A percentile compares a stretch with the other conserved stretches of the same genome.
Evolutionary conservation across 2,888 invertebrate genomes (phyloP).

Genomic region (Dyspetes luteomarginatus): DNA sequence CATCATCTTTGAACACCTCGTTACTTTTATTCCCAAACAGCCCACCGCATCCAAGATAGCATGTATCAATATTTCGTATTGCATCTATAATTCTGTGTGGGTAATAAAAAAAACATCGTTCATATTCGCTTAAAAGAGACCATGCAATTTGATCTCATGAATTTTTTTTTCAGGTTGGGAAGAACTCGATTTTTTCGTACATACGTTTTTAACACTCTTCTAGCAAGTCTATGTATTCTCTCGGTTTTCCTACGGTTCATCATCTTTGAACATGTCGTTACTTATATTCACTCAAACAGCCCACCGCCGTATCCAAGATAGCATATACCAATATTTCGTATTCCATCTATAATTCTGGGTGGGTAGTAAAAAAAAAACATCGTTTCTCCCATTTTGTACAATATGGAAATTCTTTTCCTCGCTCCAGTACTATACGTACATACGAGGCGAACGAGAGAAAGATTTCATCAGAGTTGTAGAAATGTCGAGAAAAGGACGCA

Average conservation of each 20-base stretch:
- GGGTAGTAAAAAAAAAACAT: conserved; percentile 28
- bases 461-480: conserved; percentile 18
- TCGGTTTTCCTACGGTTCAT: conserved; percentile 1
- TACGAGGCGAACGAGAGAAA: conserved; percentile 21
- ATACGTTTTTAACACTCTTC: too few species aligned
- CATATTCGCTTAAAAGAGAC: too few species aligned
- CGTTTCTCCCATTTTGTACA: conserved; percentile 38
- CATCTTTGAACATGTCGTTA: conserved; percentile 24
- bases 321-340: conserved; percentile 18
- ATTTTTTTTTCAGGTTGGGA: too few species aligned
- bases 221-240: too few species aligned
- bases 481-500: conserved; percentile 35
- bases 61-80: too few species aligned
- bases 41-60: too few species aligned
- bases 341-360: not conserved
- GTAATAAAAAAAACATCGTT: too few species aligned
- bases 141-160: too few species aligned
- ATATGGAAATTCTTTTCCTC: conserved; percentile 52
- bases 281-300: conserved; percentile 24
- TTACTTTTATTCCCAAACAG: too few species aligned
- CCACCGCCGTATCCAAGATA: not conserved
- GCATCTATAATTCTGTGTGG: too few species aligned
- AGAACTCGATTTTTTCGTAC: too few species aligned
- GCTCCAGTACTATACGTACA: conserved; percentile 29
- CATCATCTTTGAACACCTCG: too few species aligned